A percentile compares a stretch with the other conserved stretches of the same genome.
phyloP scores from a whole-genome alignment of 1,140 invertebrate genomes.

The Pseudomyrmex pallidus region DNA sequence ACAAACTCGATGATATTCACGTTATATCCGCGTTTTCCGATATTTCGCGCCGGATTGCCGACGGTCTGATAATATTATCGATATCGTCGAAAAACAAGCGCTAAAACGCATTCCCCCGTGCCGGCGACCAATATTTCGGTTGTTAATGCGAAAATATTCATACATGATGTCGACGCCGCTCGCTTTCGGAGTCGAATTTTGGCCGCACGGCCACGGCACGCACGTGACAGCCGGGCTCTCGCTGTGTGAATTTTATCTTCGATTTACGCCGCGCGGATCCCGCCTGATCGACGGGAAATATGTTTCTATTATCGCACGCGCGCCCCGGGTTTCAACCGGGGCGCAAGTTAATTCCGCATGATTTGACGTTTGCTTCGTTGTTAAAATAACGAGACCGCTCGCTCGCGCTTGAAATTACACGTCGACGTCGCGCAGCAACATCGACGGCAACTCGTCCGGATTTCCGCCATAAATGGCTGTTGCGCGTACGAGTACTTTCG shows the following conservation, averaged over 20 bases:
- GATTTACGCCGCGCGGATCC: slow-evolving; percentile 48
- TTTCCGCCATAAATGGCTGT: slow-evolving; percentile 37
- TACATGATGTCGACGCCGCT: slow-evolving; percentile 23
- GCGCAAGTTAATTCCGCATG: slow-evolving; percentile 44
- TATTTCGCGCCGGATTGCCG: slow-evolving; percentile 35
- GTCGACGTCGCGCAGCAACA: slow-evolving; percentile 23
- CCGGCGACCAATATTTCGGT: slow-evolving; percentile 22
- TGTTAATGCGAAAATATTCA: slow-evolving; percentile 59
- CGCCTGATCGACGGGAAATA: slow-evolving; percentile 50
- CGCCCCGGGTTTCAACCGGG: slow-evolving; percentile 1
- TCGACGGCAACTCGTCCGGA: not conserved
- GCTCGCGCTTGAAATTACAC: slow-evolving; percentile 45
- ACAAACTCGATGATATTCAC: slow-evolving; percentile 58
- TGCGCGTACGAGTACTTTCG: slow-evolving; percentile 13
- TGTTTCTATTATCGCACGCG: slow-evolving; percentile 50
- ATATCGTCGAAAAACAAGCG: slow-evolving; percentile 49
- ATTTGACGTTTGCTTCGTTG: slow-evolving; percentile 50
- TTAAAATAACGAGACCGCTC: slow-evolving; percentile 41
- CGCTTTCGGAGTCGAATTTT: slow-evolving; percentile 16
- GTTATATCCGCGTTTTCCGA: slow-evolving; percentile 49
- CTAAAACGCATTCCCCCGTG: not conserved
- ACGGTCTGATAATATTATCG: slow-evolving; percentile 51
- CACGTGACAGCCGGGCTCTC: slow-evolving; percentile 5
- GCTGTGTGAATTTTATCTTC: slow-evolving; percentile 34
- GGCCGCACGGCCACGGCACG: not conserved